These are phyloP conservation scores for Gnathonemus echidnorhynchus DNA, from an alignment of 2,113 vertebrate genomes.

Conservation along the genomic window DNA sequence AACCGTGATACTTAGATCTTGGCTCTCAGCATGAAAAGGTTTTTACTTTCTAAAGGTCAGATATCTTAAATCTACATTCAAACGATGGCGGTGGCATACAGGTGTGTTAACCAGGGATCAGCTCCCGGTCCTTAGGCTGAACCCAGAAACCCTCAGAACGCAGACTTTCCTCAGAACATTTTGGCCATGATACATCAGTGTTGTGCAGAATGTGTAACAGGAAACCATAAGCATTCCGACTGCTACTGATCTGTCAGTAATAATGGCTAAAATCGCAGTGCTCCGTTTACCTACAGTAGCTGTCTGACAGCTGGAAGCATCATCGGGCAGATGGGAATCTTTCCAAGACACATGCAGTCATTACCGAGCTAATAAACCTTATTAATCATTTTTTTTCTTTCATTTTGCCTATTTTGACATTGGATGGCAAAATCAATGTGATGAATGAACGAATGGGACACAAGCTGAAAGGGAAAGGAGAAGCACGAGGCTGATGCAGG, in stretches of 20 bases:
- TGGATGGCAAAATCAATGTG: not conserved
- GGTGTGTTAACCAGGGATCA: not conserved
- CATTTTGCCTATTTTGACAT: not conserved
- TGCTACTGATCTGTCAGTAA: not conserved
- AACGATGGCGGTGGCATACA: not conserved
- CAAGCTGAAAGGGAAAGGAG: not conserved
- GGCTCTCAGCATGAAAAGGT: not conserved
- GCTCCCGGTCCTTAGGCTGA: not conserved
- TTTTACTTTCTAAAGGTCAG: not conserved
- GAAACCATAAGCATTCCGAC: not conserved
- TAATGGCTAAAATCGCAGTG: not conserved
- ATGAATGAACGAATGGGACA: slow-evolving; percentile 11
- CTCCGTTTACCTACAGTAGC: not conserved
- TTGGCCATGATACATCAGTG: not conserved
- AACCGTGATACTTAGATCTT: not conserved
- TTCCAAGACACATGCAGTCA: not conserved
- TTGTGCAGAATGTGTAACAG: not conserved
- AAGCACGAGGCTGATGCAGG: not conserved
- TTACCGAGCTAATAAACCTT: not conserved
- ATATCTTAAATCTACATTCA: not conserved
- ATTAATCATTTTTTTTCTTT: not conserved
- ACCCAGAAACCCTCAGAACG: not conserved
- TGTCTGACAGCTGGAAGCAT: not conserved
- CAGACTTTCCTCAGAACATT: not conserved
- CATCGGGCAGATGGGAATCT: not conserved